Conservation (phyloP, 2,888 invertebrate genomes). For the Mythimna pallens region DNA sequence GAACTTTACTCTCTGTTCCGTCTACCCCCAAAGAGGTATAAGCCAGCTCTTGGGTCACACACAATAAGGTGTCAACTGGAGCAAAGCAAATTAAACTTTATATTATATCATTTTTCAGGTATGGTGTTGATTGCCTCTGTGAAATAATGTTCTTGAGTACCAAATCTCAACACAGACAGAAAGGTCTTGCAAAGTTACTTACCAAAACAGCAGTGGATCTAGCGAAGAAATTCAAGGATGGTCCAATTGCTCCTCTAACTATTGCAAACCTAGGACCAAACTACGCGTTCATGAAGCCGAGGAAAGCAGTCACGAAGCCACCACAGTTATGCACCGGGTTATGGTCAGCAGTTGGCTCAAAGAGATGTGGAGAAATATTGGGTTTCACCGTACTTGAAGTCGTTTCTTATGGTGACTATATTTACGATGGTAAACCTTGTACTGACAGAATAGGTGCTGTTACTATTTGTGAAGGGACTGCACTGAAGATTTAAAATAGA, state of each 20-base stretch:
- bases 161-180: slow-evolving; percentile 84
- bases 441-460: slow-evolving; percentile 45
- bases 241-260: slow-evolving; percentile 76
- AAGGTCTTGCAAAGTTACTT: slow-evolving; percentile 89
- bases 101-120: slow-evolving; percentile 75
- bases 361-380: slow-evolving; percentile 36
- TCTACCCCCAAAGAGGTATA: too few species aligned
- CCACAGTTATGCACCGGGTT: slow-evolving; percentile 34
- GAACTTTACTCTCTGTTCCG: too few species aligned
- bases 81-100: background rate
- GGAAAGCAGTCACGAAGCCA: slow-evolving; percentile 23
- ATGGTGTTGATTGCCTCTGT: slow-evolving; percentile 90
- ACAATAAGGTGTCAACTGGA: too few species aligned
- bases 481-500: slow-evolving; percentile 19
- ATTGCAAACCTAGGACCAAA: slow-evolving; percentile 82
- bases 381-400: slow-evolving; percentile 31
- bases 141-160: slow-evolving; percentile 93
- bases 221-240: slow-evolving; percentile 82
- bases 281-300: slow-evolving; percentile 68
- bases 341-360: slow-evolving; percentile 44
- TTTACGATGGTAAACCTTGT: slow-evolving; percentile 40
- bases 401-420: slow-evolving; percentile 12
- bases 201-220: slow-evolving; percentile 89
- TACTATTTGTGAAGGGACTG: slow-evolving; percentile 40
- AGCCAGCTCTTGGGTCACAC: too few species aligned